Evolutionary conservation across 2,888 invertebrate species (phyloP), one percentile per base, ranked within the genome.

Genomic region (Nemoura dubitans): DNA sequence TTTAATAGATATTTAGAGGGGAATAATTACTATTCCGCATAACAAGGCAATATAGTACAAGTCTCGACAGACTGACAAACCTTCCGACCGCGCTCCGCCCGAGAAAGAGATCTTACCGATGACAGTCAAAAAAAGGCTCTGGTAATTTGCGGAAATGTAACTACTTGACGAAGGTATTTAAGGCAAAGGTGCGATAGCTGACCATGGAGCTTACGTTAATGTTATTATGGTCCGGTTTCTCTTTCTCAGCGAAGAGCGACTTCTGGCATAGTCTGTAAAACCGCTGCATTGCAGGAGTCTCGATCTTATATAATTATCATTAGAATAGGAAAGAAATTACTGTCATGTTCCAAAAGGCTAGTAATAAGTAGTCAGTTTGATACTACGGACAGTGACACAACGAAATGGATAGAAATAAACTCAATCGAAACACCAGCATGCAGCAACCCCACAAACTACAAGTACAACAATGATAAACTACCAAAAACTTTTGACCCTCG

Each of bases 11-110:
- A 28, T 78, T 78, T 26, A 78, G 28, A 27, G 10, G 26, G 25
- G 26, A 78, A 78, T 78, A 27, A 26, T 78, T 27, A 10, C 7
- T 78, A 27, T 27, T 26, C 28, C 26, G 78, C 28, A 78, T 26
- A 78, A 78, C 78, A 78, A 78, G 78, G 78, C 78, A 78, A 78
- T 78, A 78, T 59, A 28, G 78, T 25, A 78, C 78, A 28, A 27
- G 78, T 78, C 78, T 78, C 16, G 59, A 59, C 59, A 59, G 59
- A 59, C 59, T 59, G 16, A 59, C 59, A 59, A 59, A 59, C 59
- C 59, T 16, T 59, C 59, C 59, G 21, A 10, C 59, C 14, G 14
- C 59, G 59, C 59, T 59, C 21, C 59, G 36, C 59, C 21, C 16
- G 59, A 59, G 21, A 59, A 21, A 59, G 59, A 59, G 59, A 59